These are phyloP conservation scores for Callosobruchus maculatus DNA, from an alignment of 2,888 invertebrate genomes.

Conservation along the genomic window DNA sequence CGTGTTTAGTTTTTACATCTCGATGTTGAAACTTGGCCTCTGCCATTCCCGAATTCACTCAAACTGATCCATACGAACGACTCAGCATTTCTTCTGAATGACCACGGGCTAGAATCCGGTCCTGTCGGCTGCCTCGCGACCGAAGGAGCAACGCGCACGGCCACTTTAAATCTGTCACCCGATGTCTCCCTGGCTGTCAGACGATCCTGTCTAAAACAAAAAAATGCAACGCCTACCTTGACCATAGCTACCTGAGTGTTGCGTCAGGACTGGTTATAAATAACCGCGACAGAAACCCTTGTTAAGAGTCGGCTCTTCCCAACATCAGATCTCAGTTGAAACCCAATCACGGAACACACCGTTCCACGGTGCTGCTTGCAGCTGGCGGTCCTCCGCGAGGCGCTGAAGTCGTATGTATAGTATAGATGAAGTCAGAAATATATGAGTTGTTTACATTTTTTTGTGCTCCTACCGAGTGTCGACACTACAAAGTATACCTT, in stretches of 20 bases:
- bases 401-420: constrained; percentile 14
- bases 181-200: constrained; percentile 42
- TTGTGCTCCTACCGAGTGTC: no score
- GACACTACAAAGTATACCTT: no score
- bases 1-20: no score
- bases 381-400: not conserved
- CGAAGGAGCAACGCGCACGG: constrained; percentile 4
- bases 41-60: no score
- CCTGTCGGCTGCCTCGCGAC: constrained; percentile 7
- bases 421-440: no score
- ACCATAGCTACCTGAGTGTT: constrained; percentile 49
- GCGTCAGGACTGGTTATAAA: constrained; percentile 48
- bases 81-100: not conserved
- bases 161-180: constrained; percentile 42
- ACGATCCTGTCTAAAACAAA: constrained; percentile 43
- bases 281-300: constrained; percentile 50
- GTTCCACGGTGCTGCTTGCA: not conserved
- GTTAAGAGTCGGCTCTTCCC: constrained; percentile 42
- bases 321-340: constrained; percentile 44
- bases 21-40: no score
- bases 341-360: constrained; percentile 12
- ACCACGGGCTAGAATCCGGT: not conserved
- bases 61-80: no score
- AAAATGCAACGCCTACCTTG: constrained; percentile 48
- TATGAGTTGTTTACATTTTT: no score